phyloP scores from a whole-genome alignment of 1,140 invertebrate genomes.

The Drosophila takahashii region DNA sequence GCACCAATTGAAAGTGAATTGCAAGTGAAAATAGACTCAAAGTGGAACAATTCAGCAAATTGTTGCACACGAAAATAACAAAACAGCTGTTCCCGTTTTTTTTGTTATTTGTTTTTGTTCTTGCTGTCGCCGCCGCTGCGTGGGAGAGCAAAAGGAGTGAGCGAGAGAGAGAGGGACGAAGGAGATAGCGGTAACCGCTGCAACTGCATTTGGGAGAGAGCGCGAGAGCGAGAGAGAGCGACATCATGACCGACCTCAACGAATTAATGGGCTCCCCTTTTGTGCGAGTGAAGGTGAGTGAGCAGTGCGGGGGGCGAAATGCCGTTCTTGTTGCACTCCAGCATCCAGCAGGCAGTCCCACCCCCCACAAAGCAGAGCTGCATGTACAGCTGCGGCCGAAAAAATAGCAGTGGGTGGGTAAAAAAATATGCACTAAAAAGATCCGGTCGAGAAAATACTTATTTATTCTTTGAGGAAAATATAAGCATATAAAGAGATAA shows the following conservation, averaged over 20 bases:
- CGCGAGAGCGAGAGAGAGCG: slow-evolving; percentile 1
- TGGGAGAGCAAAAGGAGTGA: slow-evolving; percentile 16
- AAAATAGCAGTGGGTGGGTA: background rate
- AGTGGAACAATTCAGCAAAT: slow-evolving; percentile 66
- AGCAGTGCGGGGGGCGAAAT: slow-evolving; percentile 10
- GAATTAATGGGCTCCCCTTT: slow-evolving; percentile 79
- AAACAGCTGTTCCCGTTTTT: slow-evolving; percentile 52
- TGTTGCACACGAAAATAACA: slow-evolving; percentile 64
- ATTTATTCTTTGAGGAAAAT: no score
- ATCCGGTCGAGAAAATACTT: no score
- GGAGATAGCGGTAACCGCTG: background rate
- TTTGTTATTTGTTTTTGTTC: slow-evolving; percentile 6
- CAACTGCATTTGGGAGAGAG: slow-evolving; percentile 9
- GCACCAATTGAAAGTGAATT: slow-evolving; percentile 74
- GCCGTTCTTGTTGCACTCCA: background rate
- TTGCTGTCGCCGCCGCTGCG: slow-evolving; percentile 23
- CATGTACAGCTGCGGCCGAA: slow-evolving; percentile 8
- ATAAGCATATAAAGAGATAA: background rate
- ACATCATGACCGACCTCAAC: slow-evolving; percentile 77
- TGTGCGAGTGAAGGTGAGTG: slow-evolving; percentile 83
- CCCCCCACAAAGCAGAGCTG: slow-evolving; percentile 7
- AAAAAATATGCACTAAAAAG: no score
- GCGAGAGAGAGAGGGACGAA: no score
- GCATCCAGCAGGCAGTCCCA: background rate
- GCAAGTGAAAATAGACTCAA: slow-evolving; percentile 71